Base-by-base conservation (phyloP, 1,140 invertebrate species). In the Lethocerus indicus region DNA sequence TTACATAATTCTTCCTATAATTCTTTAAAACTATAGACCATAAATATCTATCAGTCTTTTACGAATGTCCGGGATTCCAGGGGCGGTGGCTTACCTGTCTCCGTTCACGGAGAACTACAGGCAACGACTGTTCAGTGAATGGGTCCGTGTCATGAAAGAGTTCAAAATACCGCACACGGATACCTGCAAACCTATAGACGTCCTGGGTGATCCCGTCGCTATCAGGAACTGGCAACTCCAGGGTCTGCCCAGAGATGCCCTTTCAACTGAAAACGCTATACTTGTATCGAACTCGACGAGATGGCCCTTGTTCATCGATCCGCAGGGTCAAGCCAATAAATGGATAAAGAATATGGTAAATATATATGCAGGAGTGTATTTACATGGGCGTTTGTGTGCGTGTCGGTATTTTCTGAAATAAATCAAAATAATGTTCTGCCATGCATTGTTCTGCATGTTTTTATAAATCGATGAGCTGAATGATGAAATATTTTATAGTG, bases 131-230 rank as follows among this genome's bases (percentile, higher is more conserved):
- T 69, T 78, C 60, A 61, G 12, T 81, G 72, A 81, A 48, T 93
- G 90, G 89, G 74, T 76, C 49, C 59, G 65, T 35, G 67, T 76
- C 23, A 79, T 84, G 7, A 70, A 71, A 23, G 60, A 70, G 3
- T 64, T 81, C 27, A 67, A 78, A 13, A 89, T 94, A 61, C 83
- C 87, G 3, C 80, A 78, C 57, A 87, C 85, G 2, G 62, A 72
- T 2, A 65, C 72, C 13, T 94, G 80, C 62, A 77, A 75, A 20
- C 66, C 79, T 0, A 68, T 72, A 27, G 63, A 66, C 2, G 73
- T 68, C 28, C 63, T 83, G 0, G 79, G 78, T 2, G 72, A 79
- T 54, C 70, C 76, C 2, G 71, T 82, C 24, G 56, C 64, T 42
- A 74, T 75, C 45, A 61, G 71, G 29, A 66, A 67, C 1, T 82